Percentiles rank a stretch among this genome's conserved stretches.
phyloP scores from a whole-genome alignment of 2,797 vertebrate genomes.

The Gymnodraco acuticeps region DNA sequence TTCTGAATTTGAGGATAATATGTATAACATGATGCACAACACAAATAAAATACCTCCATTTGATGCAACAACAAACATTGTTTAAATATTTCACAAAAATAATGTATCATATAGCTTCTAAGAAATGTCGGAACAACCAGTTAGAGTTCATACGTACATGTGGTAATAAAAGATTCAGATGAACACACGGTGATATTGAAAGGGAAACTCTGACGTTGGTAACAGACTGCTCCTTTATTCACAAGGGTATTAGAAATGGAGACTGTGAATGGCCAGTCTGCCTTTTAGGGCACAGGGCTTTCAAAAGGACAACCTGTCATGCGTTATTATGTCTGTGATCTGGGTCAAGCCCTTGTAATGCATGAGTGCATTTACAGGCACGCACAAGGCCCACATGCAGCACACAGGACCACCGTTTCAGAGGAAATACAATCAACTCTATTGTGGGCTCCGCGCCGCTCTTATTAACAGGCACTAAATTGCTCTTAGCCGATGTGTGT shows the following conservation, averaged over 20 bases:
- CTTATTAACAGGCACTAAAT: constrained; percentile 60
- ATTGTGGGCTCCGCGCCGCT: constrained; percentile 63
- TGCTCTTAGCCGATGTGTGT: constrained; percentile 41
- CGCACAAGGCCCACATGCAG: constrained; percentile 43
- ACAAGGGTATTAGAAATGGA: constrained; percentile 43
- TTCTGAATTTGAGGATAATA: not conserved
- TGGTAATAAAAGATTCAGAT: not conserved
- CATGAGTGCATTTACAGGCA: constrained; percentile 70
- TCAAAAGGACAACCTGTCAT: constrained; percentile 83
- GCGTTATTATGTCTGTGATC: constrained; percentile 79
- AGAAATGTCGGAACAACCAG: not conserved
- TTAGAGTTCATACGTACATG: not conserved
- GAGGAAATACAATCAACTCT: constrained; percentile 67
- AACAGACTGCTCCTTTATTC: constrained; percentile 29
- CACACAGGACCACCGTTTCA: constrained; percentile 44
- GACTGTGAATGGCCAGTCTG: constrained; percentile 65
- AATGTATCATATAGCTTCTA: not conserved
- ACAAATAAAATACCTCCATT: too few relatives aligned
- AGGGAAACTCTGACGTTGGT: not conserved
- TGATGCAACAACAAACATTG: not conserved
- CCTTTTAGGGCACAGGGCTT: constrained; percentile 75
- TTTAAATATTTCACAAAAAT: constrained; percentile 1
- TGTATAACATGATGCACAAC: not conserved
- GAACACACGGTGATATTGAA: not conserved
- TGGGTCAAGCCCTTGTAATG: constrained; percentile 79